Conservation (phyloP, 2,888 invertebrate species). For the Aromia moschata region DNA sequence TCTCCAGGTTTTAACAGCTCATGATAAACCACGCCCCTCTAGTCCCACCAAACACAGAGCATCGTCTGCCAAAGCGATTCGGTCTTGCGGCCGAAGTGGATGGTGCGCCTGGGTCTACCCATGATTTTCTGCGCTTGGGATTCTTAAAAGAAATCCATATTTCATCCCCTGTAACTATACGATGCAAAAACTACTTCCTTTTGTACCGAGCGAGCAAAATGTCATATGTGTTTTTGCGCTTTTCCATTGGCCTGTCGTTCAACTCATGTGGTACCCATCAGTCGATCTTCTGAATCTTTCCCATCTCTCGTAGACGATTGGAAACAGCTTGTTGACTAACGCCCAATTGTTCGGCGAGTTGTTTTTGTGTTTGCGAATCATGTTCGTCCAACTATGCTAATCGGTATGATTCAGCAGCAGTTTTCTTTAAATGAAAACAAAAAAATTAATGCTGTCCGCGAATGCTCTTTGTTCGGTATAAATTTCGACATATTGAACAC, state of each 20-base stretch:
- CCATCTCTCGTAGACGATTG: neutral
- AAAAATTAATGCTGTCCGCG: too few relatives aligned
- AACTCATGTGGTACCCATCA: neutral
- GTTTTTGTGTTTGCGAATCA: too few relatives aligned
- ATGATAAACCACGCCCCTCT: conserved; percentile 31
- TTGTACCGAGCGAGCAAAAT: neutral
- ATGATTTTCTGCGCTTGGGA: conserved; percentile 11
- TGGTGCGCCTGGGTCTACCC: conserved; percentile 4
- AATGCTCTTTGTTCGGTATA: too few relatives aligned
- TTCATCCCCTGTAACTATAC: neutral
- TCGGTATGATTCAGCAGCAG: too few relatives aligned
- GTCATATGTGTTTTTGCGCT: neutral
- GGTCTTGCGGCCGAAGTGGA: conserved; percentile 32
- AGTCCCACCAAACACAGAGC: conserved; percentile 38
- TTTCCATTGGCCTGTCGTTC: neutral
- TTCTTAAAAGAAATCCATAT: neutral
- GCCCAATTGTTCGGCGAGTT: too few relatives aligned
- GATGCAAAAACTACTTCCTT: neutral
- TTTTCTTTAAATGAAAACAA: too few relatives aligned
- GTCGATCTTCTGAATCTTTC: conserved; percentile 1
- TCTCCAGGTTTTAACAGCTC: conserved; percentile 5
- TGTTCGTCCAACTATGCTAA: too few relatives aligned
- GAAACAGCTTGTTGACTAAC: neutral
- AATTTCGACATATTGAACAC: too few relatives aligned
- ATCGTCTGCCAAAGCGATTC: conserved; percentile 35